These are phyloP conservation scores for Smittia sp. DNA, from an alignment of 2,888 invertebrate species.

Conservation along the genomic window DNA sequence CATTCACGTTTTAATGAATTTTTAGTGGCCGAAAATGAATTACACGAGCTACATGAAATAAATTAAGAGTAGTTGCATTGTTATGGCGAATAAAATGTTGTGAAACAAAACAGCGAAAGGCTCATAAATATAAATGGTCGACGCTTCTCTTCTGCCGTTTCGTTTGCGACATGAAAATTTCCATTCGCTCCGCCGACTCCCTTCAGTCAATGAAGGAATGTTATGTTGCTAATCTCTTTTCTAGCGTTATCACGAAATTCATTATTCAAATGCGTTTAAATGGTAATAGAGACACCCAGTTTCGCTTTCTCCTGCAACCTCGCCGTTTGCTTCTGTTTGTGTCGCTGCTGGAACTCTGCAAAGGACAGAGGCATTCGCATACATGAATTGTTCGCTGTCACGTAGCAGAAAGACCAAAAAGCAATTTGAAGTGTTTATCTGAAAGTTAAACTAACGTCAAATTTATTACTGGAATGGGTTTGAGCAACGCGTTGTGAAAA, in stretches of 20 bases:
- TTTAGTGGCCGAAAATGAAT: conserved; percentile 35
- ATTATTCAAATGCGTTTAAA: conserved; percentile 41
- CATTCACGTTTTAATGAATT: conserved; percentile 37
- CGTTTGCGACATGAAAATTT: not conserved
- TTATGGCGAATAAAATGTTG: conserved; percentile 31
- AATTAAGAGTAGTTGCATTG: conserved; percentile 41
- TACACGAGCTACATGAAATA: conserved; percentile 40
- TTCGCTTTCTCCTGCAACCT: not conserved
- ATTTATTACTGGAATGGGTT: not conserved
- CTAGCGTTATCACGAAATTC: conserved; percentile 35
- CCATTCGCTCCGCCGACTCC: conserved; percentile 27
- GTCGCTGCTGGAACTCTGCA: not conserved
- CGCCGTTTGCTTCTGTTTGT: conserved; percentile 2
- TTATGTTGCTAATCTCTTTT: conserved; percentile 36
- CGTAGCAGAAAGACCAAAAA: conserved; percentile 1
- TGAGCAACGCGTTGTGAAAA: not conserved
- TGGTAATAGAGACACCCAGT: conserved; percentile 38
- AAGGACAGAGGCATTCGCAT: not conserved
- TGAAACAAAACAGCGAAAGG: conserved; percentile 5
- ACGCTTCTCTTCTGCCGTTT: not conserved
- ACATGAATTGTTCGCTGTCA: conserved; percentile 6
- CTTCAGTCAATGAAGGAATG: conserved; percentile 29
- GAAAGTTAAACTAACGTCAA: conserved; percentile 5
- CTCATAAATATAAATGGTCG: conserved; percentile 40
- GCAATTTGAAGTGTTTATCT: conserved; percentile 34